Evolutionary conservation across 1,140 invertebrate species (phyloP).

Genomic region (Macrocentrus cingulum): DNA sequence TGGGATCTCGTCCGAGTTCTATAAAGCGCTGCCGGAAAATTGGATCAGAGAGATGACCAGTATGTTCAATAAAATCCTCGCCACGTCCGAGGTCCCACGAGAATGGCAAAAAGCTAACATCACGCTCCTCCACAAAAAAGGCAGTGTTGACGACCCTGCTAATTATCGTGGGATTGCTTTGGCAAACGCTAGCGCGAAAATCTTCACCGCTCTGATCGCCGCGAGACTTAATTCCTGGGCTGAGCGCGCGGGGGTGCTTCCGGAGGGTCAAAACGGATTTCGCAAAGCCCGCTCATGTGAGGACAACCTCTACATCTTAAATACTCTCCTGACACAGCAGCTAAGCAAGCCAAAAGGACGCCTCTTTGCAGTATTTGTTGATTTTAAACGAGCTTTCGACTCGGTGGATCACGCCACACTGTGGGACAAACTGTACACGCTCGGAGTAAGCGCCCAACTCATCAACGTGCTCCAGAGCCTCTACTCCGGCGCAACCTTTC

Average conservation of each 20-base stretch:
- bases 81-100: background rate
- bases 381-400: slow-evolving; percentile 29
- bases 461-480: slow-evolving; percentile 27
- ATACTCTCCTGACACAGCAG: slow-evolving; percentile 7
- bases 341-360: slow-evolving; percentile 16
- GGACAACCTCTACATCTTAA: slow-evolving; percentile 29
- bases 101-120: slow-evolving; percentile 10
- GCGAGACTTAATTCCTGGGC: slow-evolving; percentile 17
- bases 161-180: slow-evolving; percentile 35
- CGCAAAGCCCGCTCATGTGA: slow-evolving; percentile 8
- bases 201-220: slow-evolving; percentile 29
- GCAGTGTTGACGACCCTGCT: slow-evolving; percentile 13
- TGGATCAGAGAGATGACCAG: background rate
- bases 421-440: slow-evolving; percentile 20
- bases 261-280: slow-evolving; percentile 7
- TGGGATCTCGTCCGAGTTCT: background rate
- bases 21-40: background rate
- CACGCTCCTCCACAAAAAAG: slow-evolving; percentile 31
- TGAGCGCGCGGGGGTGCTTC: slow-evolving; percentile 2
- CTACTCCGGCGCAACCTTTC: slow-evolving; percentile 20
- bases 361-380: slow-evolving; percentile 21
- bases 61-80: slow-evolving; percentile 7
- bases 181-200: slow-evolving; percentile 27
- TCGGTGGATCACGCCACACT: slow-evolving; percentile 25
- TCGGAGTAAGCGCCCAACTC: slow-evolving; percentile 23